Percentiles rank a stretch among this genome's conserved stretches.
Conservation (phyloP, 2,888 invertebrate genomes). For the Pherbina coryleti region DNA sequence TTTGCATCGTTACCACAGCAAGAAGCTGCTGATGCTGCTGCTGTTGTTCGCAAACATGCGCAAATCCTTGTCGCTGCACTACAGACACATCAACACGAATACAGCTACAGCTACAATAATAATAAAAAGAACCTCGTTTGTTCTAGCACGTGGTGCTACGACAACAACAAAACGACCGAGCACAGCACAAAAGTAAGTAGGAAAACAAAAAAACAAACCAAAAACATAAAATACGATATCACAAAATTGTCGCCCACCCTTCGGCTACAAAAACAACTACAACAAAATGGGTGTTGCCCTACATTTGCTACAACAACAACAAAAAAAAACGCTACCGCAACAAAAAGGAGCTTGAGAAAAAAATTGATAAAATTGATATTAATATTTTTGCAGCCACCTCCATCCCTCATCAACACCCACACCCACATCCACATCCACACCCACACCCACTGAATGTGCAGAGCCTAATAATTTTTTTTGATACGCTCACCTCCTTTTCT, state of each 20-base stretch:
- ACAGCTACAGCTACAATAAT: not conserved
- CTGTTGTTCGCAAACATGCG: slow-evolving; percentile 26
- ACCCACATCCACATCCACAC: not conserved
- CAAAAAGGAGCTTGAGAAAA: not conserved
- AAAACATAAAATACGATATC: not conserved
- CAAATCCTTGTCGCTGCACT: slow-evolving; percentile 3
- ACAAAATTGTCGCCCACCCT: slow-evolving; percentile 25
- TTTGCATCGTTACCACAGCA: slow-evolving; percentile 3
- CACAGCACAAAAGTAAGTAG: not conserved
- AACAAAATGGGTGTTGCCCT: slow-evolving; percentile 30
- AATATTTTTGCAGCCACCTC: not conserved
- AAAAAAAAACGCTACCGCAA: not conserved
- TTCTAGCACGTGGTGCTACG: slow-evolving; percentile 24
- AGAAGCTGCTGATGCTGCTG: not conserved
- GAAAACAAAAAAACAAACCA: not conserved
- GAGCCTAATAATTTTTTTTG: not conserved
- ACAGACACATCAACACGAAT: not conserved
- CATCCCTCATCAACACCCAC: not conserved
- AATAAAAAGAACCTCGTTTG: not conserved
- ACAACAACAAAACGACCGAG: slow-evolving; percentile 13
- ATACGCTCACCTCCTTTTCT: not conserved
- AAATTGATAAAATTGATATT: slow-evolving; percentile 26
- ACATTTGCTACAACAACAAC: not conserved
- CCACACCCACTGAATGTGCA: not conserved
- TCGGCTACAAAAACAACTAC: not conserved